Evolutionary conservation across 2,888 invertebrate genomes (phyloP), one percentile per base, ranked within the genome.

Genomic region (Pollenia griseotomentosa): DNA sequence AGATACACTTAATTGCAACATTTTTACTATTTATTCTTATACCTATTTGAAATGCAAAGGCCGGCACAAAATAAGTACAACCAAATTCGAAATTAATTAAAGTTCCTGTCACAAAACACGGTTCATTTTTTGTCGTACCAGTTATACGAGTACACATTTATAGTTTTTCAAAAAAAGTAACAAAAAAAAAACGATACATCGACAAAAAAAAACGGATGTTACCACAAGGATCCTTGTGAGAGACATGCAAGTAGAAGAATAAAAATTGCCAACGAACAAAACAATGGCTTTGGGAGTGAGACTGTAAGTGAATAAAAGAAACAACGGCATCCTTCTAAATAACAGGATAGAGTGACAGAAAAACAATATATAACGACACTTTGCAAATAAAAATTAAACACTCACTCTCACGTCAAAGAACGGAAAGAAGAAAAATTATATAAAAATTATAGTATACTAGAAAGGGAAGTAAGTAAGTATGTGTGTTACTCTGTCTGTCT

Each of bases 191-290:
- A 51, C 33, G 14, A 70, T 53, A 46, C 53, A 87, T 73, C 77
- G 61, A 81, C 77, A 87, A 84, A 19, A 19, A 77, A 63, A 63
- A 84, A 68, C 73, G 81, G 81, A 81, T 84, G 70, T 77, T 74
- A 74, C 77, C 71, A 74, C 66, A 82, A 83, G 73, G 66, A 77
- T 71, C 40, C 51, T 75, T 53, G 51, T 33, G 77, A 80, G 66
- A 68, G 80, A 73, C 83, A 68, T 55, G 40, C 63, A 73, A 33
- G 44, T 48, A 59, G 10, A 16, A 68, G 42, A 74, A 4, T 44
- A 53, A 42, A 71, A 65, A 33, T 6, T 33, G 6, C 33, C 33
- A 33, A 33, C 33, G 33, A 33, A 33, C 40, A 11, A 53, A 57
- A 78, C 51, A 68, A 59, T 57, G 42, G 59, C 51, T 74, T 19